Conservation (phyloP, 2,113 vertebrate genomes). For the Protobothrops mucrosquamatus region DNA sequence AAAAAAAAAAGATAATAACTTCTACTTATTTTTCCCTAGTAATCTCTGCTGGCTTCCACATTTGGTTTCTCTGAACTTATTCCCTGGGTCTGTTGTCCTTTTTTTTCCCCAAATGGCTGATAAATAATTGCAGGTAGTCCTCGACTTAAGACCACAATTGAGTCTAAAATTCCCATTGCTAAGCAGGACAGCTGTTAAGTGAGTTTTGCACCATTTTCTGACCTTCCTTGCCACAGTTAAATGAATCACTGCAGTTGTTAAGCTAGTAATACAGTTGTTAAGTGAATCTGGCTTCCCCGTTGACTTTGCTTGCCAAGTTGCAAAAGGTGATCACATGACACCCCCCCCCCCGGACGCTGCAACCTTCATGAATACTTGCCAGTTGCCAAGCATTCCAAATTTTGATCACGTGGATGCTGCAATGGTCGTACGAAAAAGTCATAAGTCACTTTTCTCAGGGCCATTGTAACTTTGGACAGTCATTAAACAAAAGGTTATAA, state of each 20-base stretch:
- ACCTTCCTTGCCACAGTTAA: neutral
- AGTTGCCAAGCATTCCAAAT: neutral
- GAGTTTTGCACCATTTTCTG: neutral
- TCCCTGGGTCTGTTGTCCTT: neutral
- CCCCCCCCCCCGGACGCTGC: fast-evolving
- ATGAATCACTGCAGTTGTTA: neutral
- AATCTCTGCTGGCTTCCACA: neutral
- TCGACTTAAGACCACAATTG: neutral
- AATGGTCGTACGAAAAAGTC: neutral
- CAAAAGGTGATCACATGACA: neutral
- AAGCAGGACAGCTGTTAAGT: neutral
- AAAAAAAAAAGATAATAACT: neutral
- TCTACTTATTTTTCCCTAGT: neutral
- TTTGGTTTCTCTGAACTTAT: neutral
- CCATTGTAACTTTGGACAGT: neutral
- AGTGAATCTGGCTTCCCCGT: neutral
- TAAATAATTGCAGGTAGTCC: neutral
- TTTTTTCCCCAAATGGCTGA: neutral
- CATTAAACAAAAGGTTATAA: neutral
- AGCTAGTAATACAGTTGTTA: neutral
- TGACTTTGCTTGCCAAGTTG: neutral
- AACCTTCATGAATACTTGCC: neutral
- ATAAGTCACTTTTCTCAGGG: neutral
- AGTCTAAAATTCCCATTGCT: neutral
- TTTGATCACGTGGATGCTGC: neutral